Base-by-base conservation (phyloP, 2,797 vertebrate species). In the Oreortyx pictus region DNA sequence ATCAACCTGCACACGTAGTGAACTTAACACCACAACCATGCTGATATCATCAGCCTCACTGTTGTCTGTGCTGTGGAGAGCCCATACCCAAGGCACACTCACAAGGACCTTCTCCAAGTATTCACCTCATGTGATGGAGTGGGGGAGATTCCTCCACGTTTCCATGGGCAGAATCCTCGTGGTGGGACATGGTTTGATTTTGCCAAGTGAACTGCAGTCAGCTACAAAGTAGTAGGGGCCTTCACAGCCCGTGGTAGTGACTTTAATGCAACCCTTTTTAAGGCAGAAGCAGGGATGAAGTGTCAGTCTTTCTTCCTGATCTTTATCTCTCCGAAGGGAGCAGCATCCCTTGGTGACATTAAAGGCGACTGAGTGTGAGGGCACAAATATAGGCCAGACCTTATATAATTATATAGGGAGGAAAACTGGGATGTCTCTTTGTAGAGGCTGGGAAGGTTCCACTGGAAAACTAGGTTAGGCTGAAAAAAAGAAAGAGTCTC, bases 381-480 rank as follows among this genome's bases (percentile, higher is more conserved):
- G 83, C 90, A 93, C 0, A 1, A 89, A 96, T 96, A 89, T 92
- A 94, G 95, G 96, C 79, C 94, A 95, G 91, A 84, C 77, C 95
- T 94, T 84, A 75, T 95, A 56, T 94, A 93, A 96, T 95, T 95
- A 94, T 72, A 91, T 89, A 52, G 93, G 82, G 71, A 89, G 41
- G 60, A 86, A 94, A 94, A 90, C 73, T 92, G 83, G 93, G 90
- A 90, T 92, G 89, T 68, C 85, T 94, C 89, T 96, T 95, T 86
- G 92, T 91, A 95, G 49, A 94, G 33, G 87, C 81, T 93, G 90
- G 94, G 93, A 93, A 94, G 62, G 92, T 93, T 92, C 86, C 80
- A 86, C 88, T 93, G 89, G 86, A 95, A 96, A 96, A 95, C 92
- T 96, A 96, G 96, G 96, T 95, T 95, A 96, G 80, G 24, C 80